These are phyloP conservation scores for Pipistrellus nathusii DNA, from an alignment of 2,797 vertebrate species.

Conservation along the genomic window DNA sequence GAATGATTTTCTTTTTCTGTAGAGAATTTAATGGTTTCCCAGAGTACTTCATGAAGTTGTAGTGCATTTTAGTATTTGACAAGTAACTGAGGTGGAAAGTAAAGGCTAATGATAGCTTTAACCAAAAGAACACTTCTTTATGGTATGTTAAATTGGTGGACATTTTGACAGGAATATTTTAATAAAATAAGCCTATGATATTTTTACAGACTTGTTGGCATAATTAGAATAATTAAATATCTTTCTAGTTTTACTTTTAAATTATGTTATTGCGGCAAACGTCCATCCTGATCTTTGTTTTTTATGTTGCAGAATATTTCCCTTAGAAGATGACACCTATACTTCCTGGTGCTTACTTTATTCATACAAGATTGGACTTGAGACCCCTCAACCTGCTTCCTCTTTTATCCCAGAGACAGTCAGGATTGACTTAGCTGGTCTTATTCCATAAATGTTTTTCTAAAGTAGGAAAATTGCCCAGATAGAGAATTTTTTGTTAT, in stretches of 20 bases:
- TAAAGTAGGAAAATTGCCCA: constrained; percentile 43
- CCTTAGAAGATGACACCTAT: constrained; percentile 71
- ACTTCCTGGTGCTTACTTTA: background rate
- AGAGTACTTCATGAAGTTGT: background rate
- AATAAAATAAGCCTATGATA: background rate
- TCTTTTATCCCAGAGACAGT: constrained; percentile 28
- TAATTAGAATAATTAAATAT: constrained; percentile 41
- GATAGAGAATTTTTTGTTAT: background rate
- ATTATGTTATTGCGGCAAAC: background rate
- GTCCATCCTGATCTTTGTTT: constrained; percentile 38
- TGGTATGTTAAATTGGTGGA: background rate
- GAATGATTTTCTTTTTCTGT: background rate
- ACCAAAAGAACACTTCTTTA: constrained; percentile 31
- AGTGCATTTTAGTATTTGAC: constrained; percentile 23
- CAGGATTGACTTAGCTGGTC: background rate
- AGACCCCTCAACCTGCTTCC: background rate
- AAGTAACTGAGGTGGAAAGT: background rate
- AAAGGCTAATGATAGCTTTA: constrained; percentile 49
- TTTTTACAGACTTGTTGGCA: background rate
- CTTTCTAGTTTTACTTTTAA: constrained; percentile 38
- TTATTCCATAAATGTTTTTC: constrained; percentile 22
- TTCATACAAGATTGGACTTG: constrained; percentile 39
- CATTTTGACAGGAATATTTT: constrained; percentile 27
- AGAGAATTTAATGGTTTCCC: constrained; percentile 28
- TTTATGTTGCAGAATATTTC: constrained; percentile 78